Evolutionary conservation across 1,140 invertebrate genomes (phyloP), one percentile per base, ranked within the genome.

Genomic region (Coelopa frigida): DNA sequence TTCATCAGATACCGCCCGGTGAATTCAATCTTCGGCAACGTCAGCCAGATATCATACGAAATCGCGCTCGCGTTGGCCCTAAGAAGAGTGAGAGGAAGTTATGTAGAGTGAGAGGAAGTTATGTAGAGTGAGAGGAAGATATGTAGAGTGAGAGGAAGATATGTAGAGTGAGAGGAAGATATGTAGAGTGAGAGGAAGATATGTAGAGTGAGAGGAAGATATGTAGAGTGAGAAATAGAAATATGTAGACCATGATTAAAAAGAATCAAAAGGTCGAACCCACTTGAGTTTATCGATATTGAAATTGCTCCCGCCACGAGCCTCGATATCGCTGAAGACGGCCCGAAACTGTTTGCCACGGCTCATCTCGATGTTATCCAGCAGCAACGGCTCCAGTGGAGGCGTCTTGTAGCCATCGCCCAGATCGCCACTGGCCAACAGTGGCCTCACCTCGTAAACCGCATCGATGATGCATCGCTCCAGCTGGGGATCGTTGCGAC

Each of bases 1-100:
- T 70, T 69, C 36, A 80, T 59, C 12, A 73, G 63, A 52, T 78
- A 80, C 42, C 73, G 62, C 1, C 75, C 73, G 3, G 62, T 53
- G 12, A 80, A 62, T n/a, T 60, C 57, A 3, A 77, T 51, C 5
- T 62, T 51, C 0, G 72, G 70, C 8, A 78, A 61, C 0, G 49
- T 49, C 0, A 74, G 10, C 40, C 70, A 68, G 7, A 77, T 52
- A 18, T 72, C 59, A 11, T 76, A 71, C 3, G 59, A 57, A 8
- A 66, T 56, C 10, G 59, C 53, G 26, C 50, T 17, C 2, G 65
- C 58, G 17, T 69, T 66, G 10, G 60, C 61, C 35, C 65, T 68
- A 44, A 2, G 39, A 46, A 29, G 10, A 17, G n/a, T n/a, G n/a
- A n/a, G n/a, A n/a, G n/a, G n/a, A n/a, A n/a, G n/a, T n/a, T n/a